phyloP scores from a whole-genome alignment of 1,140 invertebrate genomes.

The Bombus affinis region DNA sequence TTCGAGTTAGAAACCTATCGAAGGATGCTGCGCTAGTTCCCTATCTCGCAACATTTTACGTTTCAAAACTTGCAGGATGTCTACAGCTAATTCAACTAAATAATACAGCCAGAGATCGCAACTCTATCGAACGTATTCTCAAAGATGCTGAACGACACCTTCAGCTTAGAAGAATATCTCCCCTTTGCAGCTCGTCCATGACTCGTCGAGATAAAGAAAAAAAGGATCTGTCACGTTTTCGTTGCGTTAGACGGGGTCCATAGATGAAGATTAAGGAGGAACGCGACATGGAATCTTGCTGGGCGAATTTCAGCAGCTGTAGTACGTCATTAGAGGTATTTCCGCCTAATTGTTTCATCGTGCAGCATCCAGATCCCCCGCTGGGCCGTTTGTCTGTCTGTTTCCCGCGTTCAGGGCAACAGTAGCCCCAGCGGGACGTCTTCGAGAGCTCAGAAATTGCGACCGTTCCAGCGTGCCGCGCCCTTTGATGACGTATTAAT shows the following conservation, averaged over 20 bases:
- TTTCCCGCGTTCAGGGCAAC: background rate
- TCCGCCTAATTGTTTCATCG: slow-evolving; percentile 66
- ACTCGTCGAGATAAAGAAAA: background rate
- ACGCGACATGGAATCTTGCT: slow-evolving; percentile 55
- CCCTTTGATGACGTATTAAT: slow-evolving; percentile 70
- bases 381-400: background rate
- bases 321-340: slow-evolving; percentile 67
- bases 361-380: slow-evolving; percentile 35
- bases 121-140: no score
- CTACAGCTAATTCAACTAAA: no score
- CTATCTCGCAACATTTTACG: no score
- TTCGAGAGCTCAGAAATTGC: slow-evolving; percentile 62
- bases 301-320: slow-evolving; percentile 61
- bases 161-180: no score
- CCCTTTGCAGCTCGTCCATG: no score
- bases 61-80: no score
- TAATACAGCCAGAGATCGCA: no score
- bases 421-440: slow-evolving; percentile 31
- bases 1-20: no score
- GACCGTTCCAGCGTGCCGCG: slow-evolving; percentile 47
- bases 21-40: no score
- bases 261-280: slow-evolving; percentile 48
- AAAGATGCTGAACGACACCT: no score
- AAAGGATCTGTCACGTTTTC: background rate
- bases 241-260: background rate